A percentile compares a stretch with the other conserved stretches of the same genome.
Conservation (phyloP, 2,113 vertebrate species). For the Rhabdomys dilectus region DNA sequence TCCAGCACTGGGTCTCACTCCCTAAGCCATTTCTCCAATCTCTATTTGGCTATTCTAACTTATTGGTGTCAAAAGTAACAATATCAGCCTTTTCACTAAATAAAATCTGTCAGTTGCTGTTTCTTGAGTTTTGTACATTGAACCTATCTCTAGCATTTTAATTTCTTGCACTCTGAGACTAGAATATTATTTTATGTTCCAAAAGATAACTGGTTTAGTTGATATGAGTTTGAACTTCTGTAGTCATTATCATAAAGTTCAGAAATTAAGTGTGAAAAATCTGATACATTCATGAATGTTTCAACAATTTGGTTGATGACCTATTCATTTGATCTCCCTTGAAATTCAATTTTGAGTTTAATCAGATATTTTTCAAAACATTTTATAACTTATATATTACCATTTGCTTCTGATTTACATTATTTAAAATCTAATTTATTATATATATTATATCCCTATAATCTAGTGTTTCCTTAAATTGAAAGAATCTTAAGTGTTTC, state of each 20-base stretch:
- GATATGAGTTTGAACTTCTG: neutral
- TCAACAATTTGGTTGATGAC: neutral
- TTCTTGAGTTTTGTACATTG: neutral
- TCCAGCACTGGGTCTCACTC: neutral
- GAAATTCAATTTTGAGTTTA: constrained; percentile 1
- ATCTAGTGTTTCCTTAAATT: neutral
- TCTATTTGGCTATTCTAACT: neutral
- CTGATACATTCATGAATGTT: neutral
- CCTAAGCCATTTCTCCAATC: neutral
- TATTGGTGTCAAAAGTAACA: neutral
- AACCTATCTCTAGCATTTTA: neutral
- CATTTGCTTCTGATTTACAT: neutral
- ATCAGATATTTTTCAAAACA: neutral
- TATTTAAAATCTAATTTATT: neutral
- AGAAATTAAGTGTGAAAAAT: neutral
- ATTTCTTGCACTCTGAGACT: neutral
- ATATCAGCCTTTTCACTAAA: neutral
- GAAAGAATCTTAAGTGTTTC: neutral
- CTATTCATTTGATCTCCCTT: neutral
- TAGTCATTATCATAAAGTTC: neutral
- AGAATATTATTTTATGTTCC: neutral
- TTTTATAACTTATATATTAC: neutral
- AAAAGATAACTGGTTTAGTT: neutral
- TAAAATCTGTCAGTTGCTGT: neutral
- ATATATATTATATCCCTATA: constrained; percentile 7